phyloP scores from a whole-genome alignment of 2,113 vertebrate species.

The Pollimyrus isidori region DNA sequence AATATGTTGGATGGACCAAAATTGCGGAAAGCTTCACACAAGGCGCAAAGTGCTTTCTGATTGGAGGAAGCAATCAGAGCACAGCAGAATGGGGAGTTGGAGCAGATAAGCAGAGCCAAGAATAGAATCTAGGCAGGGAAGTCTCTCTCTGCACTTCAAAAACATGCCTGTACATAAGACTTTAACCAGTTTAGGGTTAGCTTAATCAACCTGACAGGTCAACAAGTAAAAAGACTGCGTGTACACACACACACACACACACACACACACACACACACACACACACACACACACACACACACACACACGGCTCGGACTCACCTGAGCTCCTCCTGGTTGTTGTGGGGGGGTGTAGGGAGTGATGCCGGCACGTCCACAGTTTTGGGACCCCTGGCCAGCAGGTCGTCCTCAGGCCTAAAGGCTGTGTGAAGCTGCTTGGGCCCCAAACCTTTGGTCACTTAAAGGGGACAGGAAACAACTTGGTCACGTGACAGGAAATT shows the following conservation, averaged over 20 bases:
- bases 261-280: not conserved
- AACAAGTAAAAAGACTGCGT: not conserved
- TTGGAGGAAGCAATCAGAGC: not conserved
- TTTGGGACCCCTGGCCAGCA: slow-evolving; percentile 74
- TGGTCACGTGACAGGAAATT: not conserved
- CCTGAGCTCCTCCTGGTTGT: slow-evolving; percentile 92
- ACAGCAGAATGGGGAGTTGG: not conserved
- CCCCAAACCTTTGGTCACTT: slow-evolving; percentile 83
- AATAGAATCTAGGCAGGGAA: not conserved
- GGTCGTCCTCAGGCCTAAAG: slow-evolving; percentile 77
- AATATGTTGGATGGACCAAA: not conserved
- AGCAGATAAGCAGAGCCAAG: not conserved
- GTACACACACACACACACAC: not conserved
- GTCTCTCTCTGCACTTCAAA: not conserved
- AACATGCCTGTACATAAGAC: not conserved
- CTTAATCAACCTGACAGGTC: not conserved
- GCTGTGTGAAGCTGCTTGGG: slow-evolving; percentile 79
- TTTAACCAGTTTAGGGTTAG: not conserved
- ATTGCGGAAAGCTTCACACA: not conserved
- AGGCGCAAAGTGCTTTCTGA: not conserved
- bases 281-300: not conserved
- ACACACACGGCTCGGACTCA: slow-evolving; percentile 32
- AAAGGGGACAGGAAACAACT: not conserved
- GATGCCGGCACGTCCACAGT: slow-evolving; percentile 92
- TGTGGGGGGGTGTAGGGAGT: slow-evolving; percentile 91